Percentiles rank a stretch among this genome's conserved stretches.
phyloP scores from a whole-genome alignment of 1,140 invertebrate genomes.

The Bombyx mandarina region DNA sequence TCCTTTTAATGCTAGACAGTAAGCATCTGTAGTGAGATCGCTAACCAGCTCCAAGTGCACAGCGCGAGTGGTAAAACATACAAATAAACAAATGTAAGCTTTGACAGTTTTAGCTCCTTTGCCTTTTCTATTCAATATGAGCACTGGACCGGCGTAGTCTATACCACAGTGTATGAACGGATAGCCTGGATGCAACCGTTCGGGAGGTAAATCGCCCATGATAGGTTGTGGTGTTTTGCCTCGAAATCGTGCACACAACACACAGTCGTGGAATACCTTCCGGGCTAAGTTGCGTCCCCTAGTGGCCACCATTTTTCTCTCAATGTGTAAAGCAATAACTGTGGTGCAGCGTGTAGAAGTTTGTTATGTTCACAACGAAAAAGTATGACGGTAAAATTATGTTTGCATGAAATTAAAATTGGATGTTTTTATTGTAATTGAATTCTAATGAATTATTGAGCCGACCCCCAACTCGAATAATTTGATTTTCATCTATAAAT shows the following conservation, averaged over 20 bases:
- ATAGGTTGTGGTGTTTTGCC: conserved; percentile 8
- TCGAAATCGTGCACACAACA: conserved; percentile 10
- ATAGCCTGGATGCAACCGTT: conserved; percentile 19
- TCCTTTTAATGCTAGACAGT: conserved; percentile 9
- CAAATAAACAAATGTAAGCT: not conserved
- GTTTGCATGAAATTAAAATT: conserved; percentile 16
- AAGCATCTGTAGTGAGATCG: conserved; percentile 4
- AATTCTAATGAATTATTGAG: conserved; percentile 21
- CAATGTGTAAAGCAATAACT: conserved; percentile 9
- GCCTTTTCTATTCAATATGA: conserved; percentile 12
- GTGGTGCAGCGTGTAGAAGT: conserved; percentile 14
- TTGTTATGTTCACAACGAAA: conserved; percentile 11
- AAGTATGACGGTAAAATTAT: conserved; percentile 14
- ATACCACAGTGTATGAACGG: conserved; percentile 23
- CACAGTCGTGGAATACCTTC: conserved; percentile 10
- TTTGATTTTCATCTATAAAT: conserved; percentile 26
- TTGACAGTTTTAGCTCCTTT: conserved; percentile 10
- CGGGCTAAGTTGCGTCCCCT: conserved; percentile 16
- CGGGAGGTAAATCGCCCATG: conserved; percentile 16
- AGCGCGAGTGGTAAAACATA: not conserved
- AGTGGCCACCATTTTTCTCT: conserved; percentile 17
- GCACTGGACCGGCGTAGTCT: conserved; percentile 30
- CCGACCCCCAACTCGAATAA: conserved; percentile 37
- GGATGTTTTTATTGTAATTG: conserved; percentile 20
- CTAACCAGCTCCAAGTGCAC: conserved; percentile 8